A percentile compares a stretch with the other conserved stretches of the same genome.
Evolutionary conservation across 2,113 vertebrate genomes (phyloP).

Genomic region (Chamaea fasciata): DNA sequence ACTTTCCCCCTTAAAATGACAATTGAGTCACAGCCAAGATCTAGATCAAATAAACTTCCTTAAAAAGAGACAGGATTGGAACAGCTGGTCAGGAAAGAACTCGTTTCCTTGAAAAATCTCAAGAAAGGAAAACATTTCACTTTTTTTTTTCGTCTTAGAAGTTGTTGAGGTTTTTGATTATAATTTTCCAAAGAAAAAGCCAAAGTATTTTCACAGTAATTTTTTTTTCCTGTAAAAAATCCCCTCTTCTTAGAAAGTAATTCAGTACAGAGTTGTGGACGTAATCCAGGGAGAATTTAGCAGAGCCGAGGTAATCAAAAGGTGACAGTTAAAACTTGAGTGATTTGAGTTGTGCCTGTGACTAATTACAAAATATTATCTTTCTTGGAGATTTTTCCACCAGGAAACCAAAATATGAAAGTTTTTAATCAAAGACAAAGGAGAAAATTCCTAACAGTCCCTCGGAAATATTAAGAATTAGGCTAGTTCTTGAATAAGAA

Average conservation of each 20-base stretch:
- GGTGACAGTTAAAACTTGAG: neutral
- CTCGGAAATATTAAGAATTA: neutral
- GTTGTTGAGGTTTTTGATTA: neutral
- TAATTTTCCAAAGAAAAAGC: neutral
- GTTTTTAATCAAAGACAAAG: neutral
- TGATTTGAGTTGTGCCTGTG: neutral
- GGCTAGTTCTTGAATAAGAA: neutral
- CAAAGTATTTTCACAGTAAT: neutral
- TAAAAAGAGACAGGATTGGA: neutral
- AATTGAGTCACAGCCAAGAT: neutral
- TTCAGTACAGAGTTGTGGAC: neutral
- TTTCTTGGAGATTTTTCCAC: neutral
- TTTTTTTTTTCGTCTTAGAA: neutral
- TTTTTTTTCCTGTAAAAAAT: neutral
- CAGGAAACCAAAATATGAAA: neutral
- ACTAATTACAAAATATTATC: neutral
- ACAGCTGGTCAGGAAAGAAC: conserved; percentile 23
- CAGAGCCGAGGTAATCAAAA: neutral
- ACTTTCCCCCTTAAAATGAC: conserved; percentile 15
- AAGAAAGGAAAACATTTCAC: conserved; percentile 24
- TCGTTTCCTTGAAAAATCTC: conserved; percentile 37
- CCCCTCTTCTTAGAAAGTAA: neutral
- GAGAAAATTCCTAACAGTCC: neutral
- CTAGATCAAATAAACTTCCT: conserved; percentile 19
- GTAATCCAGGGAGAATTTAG: neutral